These are phyloP conservation scores for Athrips mouffetella DNA, from an alignment of 2,888 invertebrate species.

Conservation along the genomic window DNA sequence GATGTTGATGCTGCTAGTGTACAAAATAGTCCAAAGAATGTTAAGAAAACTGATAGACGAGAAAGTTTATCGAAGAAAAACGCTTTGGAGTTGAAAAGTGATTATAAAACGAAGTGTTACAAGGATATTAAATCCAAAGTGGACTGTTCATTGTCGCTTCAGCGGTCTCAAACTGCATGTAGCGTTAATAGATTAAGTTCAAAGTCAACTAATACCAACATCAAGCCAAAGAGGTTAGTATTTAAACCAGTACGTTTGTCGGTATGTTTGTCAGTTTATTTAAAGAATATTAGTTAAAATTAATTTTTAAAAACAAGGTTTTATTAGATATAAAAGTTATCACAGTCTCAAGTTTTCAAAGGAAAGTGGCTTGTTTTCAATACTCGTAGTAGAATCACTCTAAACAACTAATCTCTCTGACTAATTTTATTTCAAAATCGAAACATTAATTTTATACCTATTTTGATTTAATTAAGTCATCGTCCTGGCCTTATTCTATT, in stretches of 20 bases:
- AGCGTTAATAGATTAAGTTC: conserved; percentile 68
- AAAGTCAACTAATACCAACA: conserved; percentile 59
- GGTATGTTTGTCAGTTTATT: no score
- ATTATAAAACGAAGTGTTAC: conserved; percentile 83
- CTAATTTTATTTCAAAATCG: no score
- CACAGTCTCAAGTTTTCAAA: no score
- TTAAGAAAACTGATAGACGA: conserved; percentile 84
- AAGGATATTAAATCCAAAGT: conserved; percentile 95
- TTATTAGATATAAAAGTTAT: background rate
- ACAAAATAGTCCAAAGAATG: conserved; percentile 78
- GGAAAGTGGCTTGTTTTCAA: no score
- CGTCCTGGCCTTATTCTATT: no score
- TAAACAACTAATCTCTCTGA: no score
- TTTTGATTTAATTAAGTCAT: no score
- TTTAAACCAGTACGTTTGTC: background rate
- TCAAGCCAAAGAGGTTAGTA: conserved; percentile 70
- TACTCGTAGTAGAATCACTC: no score
- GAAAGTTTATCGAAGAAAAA: conserved; percentile 76
- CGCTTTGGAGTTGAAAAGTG: conserved; percentile 85
- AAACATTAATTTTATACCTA: no score
- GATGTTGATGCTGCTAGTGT: conserved; percentile 69
- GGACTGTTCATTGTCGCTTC: conserved; percentile 74
- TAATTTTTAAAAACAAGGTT: background rate
- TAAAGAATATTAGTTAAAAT: background rate
- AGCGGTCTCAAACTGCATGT: conserved; percentile 71